Evolutionary conservation across 2,797 vertebrate species (phyloP).

Genomic region (Odontamblyopus rebecca): DNA sequence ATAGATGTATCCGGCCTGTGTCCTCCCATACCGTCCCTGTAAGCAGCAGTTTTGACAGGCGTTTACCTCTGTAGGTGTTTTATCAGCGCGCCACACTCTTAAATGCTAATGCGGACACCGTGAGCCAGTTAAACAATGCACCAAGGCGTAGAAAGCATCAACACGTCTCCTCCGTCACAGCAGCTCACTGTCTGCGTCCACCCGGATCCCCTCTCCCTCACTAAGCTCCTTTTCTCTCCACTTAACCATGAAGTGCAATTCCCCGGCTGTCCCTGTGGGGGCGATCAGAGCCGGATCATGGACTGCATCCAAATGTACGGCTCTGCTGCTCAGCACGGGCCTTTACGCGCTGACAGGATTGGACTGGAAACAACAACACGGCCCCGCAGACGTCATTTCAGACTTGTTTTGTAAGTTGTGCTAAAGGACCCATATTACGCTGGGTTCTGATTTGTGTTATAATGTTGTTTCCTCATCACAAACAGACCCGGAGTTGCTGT

Average conservation of each 20-base stretch:
- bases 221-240: conserved; percentile 40
- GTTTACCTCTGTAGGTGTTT: background rate
- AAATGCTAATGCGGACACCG: background rate
- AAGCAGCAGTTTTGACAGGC: background rate
- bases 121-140: conserved; percentile 46
- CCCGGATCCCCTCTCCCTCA: conserved; percentile 25
- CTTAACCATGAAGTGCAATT: conserved; percentile 37
- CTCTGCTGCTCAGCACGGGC: background rate
- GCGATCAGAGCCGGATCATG: conserved; percentile 22
- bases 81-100: background rate
- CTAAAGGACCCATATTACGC: too few relatives aligned
- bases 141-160: conserved; percentile 52
- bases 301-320: conserved; percentile 10
- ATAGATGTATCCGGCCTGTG: too few relatives aligned
- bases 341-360: background rate
- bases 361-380: background rate
- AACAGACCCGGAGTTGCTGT: too few relatives aligned
- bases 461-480: too few relatives aligned
- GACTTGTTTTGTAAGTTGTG: too few relatives aligned
- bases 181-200: conserved; percentile 32
- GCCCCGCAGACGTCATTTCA: background rate
- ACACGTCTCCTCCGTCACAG: conserved; percentile 61
- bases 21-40: too few relatives aligned
- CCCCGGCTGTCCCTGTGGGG: conserved; percentile 35
- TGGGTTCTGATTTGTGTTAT: too few relatives aligned